Base-by-base conservation (phyloP, 2,797 vertebrate species). In the Bradypodion pumilum region DNA sequence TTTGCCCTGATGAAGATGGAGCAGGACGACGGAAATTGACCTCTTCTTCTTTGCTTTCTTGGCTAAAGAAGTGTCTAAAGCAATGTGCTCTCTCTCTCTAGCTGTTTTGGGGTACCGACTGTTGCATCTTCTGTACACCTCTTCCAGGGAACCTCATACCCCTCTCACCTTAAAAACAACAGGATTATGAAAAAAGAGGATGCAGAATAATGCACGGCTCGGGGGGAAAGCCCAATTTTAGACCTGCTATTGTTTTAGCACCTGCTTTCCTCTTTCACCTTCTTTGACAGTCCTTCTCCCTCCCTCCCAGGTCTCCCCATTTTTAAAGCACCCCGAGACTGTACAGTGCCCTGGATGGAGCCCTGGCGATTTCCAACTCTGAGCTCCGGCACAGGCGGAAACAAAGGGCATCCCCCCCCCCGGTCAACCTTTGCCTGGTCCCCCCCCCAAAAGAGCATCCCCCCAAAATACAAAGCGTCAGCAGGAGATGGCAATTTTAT, bases 401-500 rank as follows among this genome's bases (percentile, higher is more conserved):
- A 96, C 95, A 96, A 96, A 96, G 94, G 95, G 94, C 85, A 92
- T 94, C 95, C 95, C 95, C 95, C 93, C 95, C 95, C 95, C 95
- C 93, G 91, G 92, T 94, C 95, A 95, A 94, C 94, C 93, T 94
- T 94, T 95, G 95, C 95, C 94, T 35, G 94, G 95, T 93, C 95
- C 95, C 96, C n/a, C n/a, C n/a, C n/a, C n/a, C 94, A 95, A 94
- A 95, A 94, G 95, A 95, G 94, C 95, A 95, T 95, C 95, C 93
- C 95, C 94, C 94, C 32, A 94, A 94, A 95, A 95, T 95, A 95
- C 96, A 96, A 96, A 95, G 95, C 95, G 90, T 92, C 95, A 94
- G 95, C 93, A 95, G 96, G 96, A 96, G 96, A 96, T 96, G 96
- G 96, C 95, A 96, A 96, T 96, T 96, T 96, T 96, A 96, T 96